phyloP scores from a whole-genome alignment of 2,888 invertebrate species.

The Ophioninae sp. region DNA sequence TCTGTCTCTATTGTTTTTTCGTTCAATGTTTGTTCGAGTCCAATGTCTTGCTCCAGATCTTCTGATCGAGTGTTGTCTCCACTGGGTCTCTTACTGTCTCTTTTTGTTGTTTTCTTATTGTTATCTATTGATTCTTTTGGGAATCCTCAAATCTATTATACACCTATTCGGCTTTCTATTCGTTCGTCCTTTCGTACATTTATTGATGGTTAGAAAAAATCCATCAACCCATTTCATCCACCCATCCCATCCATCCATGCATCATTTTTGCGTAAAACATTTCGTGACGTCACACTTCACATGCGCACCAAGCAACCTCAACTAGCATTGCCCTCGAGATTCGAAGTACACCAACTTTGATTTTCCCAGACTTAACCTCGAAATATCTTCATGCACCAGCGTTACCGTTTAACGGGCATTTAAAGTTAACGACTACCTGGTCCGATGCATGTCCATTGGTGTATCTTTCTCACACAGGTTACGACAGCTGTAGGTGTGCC shows the following conservation, averaged over 20 bases:
- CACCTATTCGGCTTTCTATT: too few species aligned
- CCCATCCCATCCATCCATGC: neutral
- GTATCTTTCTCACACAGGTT: conserved; percentile 32
- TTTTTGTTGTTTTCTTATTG: too few species aligned
- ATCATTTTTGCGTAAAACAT: neutral
- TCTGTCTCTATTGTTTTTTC: neutral
- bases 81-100: too few species aligned
- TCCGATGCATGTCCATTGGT: conserved; percentile 18
- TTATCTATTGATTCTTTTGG: too few species aligned
- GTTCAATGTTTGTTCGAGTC: neutral
- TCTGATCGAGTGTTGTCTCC: too few species aligned
- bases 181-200: neutral
- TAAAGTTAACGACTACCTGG: conserved; percentile 56
- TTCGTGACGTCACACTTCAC: too few species aligned
- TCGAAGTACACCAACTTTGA: conserved; percentile 8
- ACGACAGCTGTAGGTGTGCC: conserved; percentile 21
- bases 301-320: too few species aligned
- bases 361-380: conserved; percentile 42
- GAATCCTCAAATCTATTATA: too few species aligned
- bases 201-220: neutral
- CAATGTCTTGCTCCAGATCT: neutral
- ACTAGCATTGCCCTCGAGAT: neutral
- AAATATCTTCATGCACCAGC: conserved; percentile 38
- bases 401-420: conserved; percentile 62
- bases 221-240: neutral